These are phyloP conservation scores for Diplosoma virens DNA, from an alignment of 23 tunicate genomes.

Conservation along the genomic window DNA sequence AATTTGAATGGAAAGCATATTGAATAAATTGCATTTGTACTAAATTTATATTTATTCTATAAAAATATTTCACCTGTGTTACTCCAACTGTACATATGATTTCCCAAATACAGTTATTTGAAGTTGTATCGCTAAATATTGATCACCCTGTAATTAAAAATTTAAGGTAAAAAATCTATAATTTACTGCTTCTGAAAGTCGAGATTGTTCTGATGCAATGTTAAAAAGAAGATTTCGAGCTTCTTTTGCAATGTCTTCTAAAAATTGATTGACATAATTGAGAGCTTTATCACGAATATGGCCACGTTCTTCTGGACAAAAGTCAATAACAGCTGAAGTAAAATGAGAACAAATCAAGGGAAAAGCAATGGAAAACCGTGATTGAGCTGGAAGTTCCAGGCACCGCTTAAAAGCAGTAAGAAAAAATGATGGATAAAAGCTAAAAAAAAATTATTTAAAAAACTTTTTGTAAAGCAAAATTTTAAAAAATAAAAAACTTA, in stretches of 20 bases:
- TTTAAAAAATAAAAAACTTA: too few species aligned
- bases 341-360: constrained; percentile 91
- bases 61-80: too few species aligned
- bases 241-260: constrained; percentile 93
- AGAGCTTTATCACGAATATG: constrained; percentile 72
- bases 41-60: too few species aligned
- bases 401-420: constrained; percentile 80
- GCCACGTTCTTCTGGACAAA: constrained; percentile 94
- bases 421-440: constrained; percentile 70
- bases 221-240: constrained; percentile 73
- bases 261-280: constrained; percentile 71
- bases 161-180: neutral
- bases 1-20: too few species aligned
- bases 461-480: too few species aligned
- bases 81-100: too few species aligned
- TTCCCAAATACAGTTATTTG: too few species aligned
- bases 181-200: constrained; percentile 46
- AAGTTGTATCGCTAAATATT: too few species aligned
- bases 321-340: constrained; percentile 55
- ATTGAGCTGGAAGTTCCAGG: constrained; percentile 66
- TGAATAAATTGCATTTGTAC: too few species aligned
- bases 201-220: constrained; percentile 75
- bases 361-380: constrained; percentile 75
- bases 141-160: neutral
- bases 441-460: constrained; percentile 26